A percentile compares a stretch with the other conserved stretches of the same genome.
Conservation (phyloP, 2,888 invertebrate genomes). For the Bombylius major region DNA sequence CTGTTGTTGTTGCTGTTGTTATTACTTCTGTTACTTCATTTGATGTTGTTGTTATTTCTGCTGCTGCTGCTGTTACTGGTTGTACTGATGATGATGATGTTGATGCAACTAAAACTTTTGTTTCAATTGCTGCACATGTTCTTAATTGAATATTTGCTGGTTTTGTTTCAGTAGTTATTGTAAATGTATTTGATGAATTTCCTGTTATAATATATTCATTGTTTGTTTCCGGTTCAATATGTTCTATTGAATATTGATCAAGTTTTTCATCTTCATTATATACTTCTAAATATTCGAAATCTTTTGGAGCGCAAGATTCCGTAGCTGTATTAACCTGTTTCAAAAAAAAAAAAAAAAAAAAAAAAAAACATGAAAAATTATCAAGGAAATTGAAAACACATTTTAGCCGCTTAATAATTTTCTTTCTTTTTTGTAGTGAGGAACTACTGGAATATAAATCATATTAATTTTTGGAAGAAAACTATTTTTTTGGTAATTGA, state of each 20-base stretch:
- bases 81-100: neutral
- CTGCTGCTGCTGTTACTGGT: neutral
- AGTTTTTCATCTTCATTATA: constrained; percentile 32
- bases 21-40: neutral
- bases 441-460: too few relatives aligned
- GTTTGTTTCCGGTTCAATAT: constrained; percentile 24
- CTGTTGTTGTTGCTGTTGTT: neutral
- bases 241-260: constrained; percentile 30
- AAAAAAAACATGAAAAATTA: neutral
- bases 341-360: neutral
- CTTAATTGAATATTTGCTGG: constrained; percentile 14
- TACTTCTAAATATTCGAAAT: constrained; percentile 31
- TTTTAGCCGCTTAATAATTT: too few relatives aligned
- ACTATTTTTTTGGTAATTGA: too few relatives aligned
- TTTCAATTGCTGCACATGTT: neutral
- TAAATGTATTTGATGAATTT: constrained; percentile 19
- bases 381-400: too few relatives aligned
- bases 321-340: constrained; percentile 16
- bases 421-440: too few relatives aligned
- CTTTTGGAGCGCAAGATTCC: constrained; percentile 15
- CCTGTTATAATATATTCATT: constrained; percentile 33
- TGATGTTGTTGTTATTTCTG: neutral
- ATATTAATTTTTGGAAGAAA: too few relatives aligned
- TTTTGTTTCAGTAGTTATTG: constrained; percentile 22
- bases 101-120: neutral